phyloP scores from a whole-genome alignment of 2,113 vertebrate genomes.

The Spermophilus dauricus region DNA sequence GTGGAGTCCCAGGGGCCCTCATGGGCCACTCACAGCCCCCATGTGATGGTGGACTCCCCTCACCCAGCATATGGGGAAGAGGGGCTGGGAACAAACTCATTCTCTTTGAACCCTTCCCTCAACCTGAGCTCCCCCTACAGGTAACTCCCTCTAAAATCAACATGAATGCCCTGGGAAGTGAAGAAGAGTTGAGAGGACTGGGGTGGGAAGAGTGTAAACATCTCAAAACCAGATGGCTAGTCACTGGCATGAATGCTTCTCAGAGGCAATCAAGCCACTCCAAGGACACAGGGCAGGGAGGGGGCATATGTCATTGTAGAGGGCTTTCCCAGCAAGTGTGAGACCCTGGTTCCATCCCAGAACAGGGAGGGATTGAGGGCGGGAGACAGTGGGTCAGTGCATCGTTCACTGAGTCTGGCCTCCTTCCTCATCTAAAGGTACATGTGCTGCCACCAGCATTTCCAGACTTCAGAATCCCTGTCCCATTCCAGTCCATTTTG shows the following conservation, averaged over 20 bases:
- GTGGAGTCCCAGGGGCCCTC: not conserved
- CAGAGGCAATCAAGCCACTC: too few relatives aligned
- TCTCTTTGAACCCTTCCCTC: not conserved
- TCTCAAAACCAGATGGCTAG: too few relatives aligned
- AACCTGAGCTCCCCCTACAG: not conserved
- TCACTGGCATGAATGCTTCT: rapidly evolving
- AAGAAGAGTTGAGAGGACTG: not conserved
- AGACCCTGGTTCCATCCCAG: too few relatives aligned
- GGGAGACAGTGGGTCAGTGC: not conserved
- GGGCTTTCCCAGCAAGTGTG: too few relatives aligned
- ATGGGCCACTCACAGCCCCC: too few relatives aligned
- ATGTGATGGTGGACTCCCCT: not conserved
- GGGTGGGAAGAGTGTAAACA: not conserved
- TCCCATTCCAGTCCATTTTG: too few relatives aligned
- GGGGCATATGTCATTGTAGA: too few relatives aligned
- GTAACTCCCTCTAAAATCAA: not conserved
- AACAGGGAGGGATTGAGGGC: too few relatives aligned
- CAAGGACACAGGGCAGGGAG: too few relatives aligned
- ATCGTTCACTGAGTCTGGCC: not conserved
- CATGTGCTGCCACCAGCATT: rapidly evolving
- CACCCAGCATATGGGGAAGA: not conserved
- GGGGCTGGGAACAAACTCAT: too few relatives aligned
- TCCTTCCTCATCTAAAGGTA: not conserved
- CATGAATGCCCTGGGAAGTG: rapidly evolving
- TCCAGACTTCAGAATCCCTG: rapidly evolving